These are phyloP conservation scores for Chroicocephalus ridibundus DNA, from an alignment of 2,113 vertebrate species.

Conservation along the genomic window DNA sequence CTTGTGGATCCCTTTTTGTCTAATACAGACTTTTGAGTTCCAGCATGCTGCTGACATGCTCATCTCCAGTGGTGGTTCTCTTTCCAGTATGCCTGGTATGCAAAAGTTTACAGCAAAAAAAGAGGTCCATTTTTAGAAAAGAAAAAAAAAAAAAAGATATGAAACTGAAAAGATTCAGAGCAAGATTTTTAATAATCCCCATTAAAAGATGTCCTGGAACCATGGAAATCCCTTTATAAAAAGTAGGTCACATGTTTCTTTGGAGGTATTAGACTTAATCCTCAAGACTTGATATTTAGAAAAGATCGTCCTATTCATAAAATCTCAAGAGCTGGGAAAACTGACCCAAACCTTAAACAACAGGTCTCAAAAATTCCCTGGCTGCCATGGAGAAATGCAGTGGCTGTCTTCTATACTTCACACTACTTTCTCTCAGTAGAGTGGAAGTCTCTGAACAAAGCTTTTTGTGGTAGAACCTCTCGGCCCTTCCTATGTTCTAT, in stretches of 20 bases:
- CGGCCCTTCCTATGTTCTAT: neutral
- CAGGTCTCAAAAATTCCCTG: neutral
- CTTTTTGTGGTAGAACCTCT: neutral
- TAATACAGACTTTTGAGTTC: neutral
- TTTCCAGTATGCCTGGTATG: neutral
- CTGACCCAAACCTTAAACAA: neutral
- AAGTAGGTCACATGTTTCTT: neutral
- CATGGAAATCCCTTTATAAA: neutral
- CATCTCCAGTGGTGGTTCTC: neutral
- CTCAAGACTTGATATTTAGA: neutral
- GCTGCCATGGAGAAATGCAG: neutral
- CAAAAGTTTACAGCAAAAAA: neutral
- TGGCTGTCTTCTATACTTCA: neutral
- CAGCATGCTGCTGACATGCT: neutral
- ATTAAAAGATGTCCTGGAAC: neutral
- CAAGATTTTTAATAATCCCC: neutral
- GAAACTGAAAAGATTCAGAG: neutral
- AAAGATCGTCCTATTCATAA: neutral
- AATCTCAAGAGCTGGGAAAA: neutral
- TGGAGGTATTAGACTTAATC: neutral
- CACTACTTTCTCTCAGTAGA: neutral
- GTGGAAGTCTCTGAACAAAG: neutral
- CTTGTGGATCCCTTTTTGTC: neutral
- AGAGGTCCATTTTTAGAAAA: neutral
- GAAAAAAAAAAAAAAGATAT: fast-evolving